Base-by-base conservation (phyloP, 2,888 invertebrate genomes). In the Heteromyza rotundicornis region DNA sequence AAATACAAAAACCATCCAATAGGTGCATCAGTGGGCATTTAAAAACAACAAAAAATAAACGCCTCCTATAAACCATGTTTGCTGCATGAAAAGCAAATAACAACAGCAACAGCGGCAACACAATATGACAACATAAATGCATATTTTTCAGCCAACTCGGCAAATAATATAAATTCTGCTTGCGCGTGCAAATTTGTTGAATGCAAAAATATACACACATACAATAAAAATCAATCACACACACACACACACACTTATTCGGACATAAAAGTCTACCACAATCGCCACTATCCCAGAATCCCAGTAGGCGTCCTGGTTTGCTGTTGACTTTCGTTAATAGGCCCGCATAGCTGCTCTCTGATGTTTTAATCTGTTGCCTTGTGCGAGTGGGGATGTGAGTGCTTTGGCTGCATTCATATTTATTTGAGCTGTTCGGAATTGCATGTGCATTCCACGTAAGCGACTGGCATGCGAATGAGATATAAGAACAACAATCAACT, bases 141-240 rank as follows among this genome's bases (percentile, higher is more conserved):
- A 14, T n/a, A n/a, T 3, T 40, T 40, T n/a, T 7, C 40, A 14
- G 40, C 40, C 8, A n/a, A 32, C 32, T 32, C 40, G n/a, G 40
- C 40, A 40, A 40, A 40, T 40, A 40, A 40, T 3, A 40, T 40
- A 40, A 40, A 40, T 40, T 40, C n/a, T n/a, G 40, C 3, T n/a
- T 40, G 40, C n/a, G 16, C n/a, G 40, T 40, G 40, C n/a, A n/a
- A 14, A n/a, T n/a, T n/a, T n/a, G n/a, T n/a, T n/a, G n/a, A n/a
- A n/a, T n/a, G 16, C 40, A 40, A 7, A 40, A 7, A 40, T 3
- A 40, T n/a, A 40, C 7, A 40, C 40, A 40, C 40, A 40, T 8
- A n/a, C 40, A 40, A 40, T 40, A 40, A 40, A 40, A 14, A 40
- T 40, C 40, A 40, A 40, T 40, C 40, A 40, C n/a, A n/a, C 40